Evolutionary conservation across 2,113 vertebrate genomes (phyloP).

Genomic region (Scomber scombrus): DNA sequence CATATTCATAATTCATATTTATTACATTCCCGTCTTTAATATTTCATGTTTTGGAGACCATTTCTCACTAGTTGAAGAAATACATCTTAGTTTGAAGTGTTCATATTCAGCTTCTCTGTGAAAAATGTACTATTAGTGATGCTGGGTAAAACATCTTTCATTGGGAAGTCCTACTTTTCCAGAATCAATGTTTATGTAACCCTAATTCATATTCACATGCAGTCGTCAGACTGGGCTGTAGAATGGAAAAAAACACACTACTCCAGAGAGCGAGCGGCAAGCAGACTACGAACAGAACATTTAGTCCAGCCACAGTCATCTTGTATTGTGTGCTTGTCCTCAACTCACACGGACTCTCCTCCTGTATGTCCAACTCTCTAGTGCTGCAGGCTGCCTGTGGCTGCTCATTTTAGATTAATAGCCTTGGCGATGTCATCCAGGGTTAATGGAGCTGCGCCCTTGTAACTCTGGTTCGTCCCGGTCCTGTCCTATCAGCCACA

Average conservation of each 20-base stretch:
- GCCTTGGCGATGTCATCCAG: not conserved
- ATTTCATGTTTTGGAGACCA: slow-evolving; percentile 34
- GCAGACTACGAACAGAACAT: slow-evolving; percentile 6
- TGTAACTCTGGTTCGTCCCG: not conserved
- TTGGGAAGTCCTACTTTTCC: slow-evolving; percentile 20
- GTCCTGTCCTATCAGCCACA: not conserved
- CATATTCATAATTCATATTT: slow-evolving; percentile 49
- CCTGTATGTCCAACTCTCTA: not conserved
- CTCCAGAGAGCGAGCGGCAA: slow-evolving; percentile 20
- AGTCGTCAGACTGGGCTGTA: not conserved
- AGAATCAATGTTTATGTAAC: slow-evolving; percentile 40
- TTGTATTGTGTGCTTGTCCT: slow-evolving; percentile 13
- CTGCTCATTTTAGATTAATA: slow-evolving; percentile 17
- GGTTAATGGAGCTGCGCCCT: slow-evolving; percentile 29
- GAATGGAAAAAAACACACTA: slow-evolving; percentile 21
- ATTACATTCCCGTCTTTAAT: slow-evolving; percentile 39
- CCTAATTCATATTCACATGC: slow-evolving; percentile 39
- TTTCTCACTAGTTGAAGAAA: slow-evolving; percentile 34
- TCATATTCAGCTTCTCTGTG: slow-evolving; percentile 18
- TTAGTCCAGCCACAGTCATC: not conserved
- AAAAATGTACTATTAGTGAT: not conserved
- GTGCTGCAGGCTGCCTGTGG: not conserved
- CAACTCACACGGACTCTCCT: slow-evolving; percentile 6
- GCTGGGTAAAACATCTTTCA: slow-evolving; percentile 20
- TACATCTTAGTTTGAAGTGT: not conserved